Conservation (phyloP, 2,888 invertebrate species). For the Lasiommata megera region DNA sequence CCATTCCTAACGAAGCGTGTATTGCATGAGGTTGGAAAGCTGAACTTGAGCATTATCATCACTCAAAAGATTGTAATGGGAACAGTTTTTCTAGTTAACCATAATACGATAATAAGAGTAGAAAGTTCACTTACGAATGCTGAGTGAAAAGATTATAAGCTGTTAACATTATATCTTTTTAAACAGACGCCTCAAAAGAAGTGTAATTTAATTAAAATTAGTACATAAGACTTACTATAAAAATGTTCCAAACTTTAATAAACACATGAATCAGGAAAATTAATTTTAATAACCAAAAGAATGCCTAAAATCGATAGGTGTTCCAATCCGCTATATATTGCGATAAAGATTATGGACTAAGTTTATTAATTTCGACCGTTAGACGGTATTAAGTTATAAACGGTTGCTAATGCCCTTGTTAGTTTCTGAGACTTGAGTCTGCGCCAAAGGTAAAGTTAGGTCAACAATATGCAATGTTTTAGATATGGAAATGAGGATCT, state of each 20-base stretch:
- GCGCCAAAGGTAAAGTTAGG: neutral
- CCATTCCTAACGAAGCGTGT: constrained; percentile 10
- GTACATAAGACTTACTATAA: too few species aligned
- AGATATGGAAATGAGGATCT: constrained; percentile 23
- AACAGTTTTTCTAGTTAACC: constrained; percentile 3
- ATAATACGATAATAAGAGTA: constrained; percentile 7
- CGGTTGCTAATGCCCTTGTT: too few species aligned
- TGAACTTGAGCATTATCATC: constrained; percentile 1
- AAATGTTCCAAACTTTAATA: too few species aligned
- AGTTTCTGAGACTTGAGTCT: neutral
- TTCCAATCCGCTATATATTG: too few species aligned
- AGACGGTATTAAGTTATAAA: too few species aligned
- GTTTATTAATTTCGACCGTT: too few species aligned
- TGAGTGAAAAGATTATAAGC: neutral
- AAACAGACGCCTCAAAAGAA: neutral
- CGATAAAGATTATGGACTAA: too few species aligned
- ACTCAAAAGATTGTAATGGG: constrained; percentile 8
- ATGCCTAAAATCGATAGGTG: too few species aligned
- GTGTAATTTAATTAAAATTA: too few species aligned
- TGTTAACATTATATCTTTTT: neutral
- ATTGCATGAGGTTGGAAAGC: neutral
- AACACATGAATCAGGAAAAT: too few species aligned
- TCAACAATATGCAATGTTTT: constrained; percentile 29
- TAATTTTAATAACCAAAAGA: too few species aligned
- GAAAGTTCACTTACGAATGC: neutral